A percentile compares a stretch with the other conserved stretches of the same genome.
Conservation (phyloP, 2,888 invertebrate species). For the Himalopsyche kuldschensis region DNA sequence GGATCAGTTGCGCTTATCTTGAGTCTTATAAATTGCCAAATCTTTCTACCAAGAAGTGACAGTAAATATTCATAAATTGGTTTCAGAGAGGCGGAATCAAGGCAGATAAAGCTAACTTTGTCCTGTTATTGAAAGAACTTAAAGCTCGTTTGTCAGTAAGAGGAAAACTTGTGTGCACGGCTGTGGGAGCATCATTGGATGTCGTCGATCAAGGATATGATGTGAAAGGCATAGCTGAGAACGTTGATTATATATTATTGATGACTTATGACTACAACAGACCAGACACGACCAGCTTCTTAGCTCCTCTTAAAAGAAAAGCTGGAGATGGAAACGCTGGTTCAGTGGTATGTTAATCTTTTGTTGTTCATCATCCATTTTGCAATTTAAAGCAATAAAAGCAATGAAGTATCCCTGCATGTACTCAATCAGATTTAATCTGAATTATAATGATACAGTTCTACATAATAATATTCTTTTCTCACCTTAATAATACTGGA, state of each 20-base stretch:
- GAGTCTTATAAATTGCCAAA: no score
- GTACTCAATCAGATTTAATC: no score
- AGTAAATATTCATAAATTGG: background rate
- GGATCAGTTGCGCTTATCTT: no score
- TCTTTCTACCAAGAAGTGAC: no score
- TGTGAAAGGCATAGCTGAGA: slow-evolving; percentile 47
- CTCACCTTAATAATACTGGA: no score
- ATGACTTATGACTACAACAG: slow-evolving; percentile 57
- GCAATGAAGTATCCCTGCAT: no score
- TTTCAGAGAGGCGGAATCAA: slow-evolving; percentile 48
- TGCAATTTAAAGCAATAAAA: no score
- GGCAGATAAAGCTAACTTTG: slow-evolving; percentile 50
- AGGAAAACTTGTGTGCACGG: slow-evolving; percentile 51
- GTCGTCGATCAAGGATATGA: slow-evolving; percentile 50
- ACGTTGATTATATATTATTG: slow-evolving; percentile 53
- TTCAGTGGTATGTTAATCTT: slow-evolving; percentile 29
- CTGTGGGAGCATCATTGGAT: slow-evolving; percentile 50
- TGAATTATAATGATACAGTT: no score
- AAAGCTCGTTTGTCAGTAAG: slow-evolving; percentile 48
- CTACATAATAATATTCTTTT: no score
- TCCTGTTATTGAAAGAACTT: slow-evolving; percentile 48
- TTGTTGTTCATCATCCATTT: no score
- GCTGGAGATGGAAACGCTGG: slow-evolving; percentile 39
- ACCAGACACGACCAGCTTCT: slow-evolving; percentile 46
- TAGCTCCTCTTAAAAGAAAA: slow-evolving; percentile 46